These are phyloP conservation scores for Felis chaus DNA, from an alignment of 2,113 vertebrate genomes.

Conservation along the genomic window DNA sequence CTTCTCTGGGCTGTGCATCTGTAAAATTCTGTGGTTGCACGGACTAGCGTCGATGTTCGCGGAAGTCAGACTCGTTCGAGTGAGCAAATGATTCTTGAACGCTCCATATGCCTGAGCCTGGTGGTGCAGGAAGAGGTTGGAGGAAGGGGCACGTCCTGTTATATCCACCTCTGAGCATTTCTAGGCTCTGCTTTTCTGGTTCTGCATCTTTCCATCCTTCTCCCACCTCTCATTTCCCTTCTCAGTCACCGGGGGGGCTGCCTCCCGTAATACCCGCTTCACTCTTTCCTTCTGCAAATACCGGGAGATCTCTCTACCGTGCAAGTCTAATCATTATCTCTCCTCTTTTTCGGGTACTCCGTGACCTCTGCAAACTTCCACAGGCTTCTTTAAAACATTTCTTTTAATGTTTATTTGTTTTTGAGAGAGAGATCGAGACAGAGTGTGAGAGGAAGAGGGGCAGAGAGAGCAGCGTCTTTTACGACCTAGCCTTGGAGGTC, in stretches of 20 bases:
- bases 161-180: not conserved
- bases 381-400: not conserved
- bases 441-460: too few species aligned
- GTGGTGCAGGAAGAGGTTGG: accelerated
- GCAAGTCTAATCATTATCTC: accelerated
- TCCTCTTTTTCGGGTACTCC: not conserved
- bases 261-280: not conserved
- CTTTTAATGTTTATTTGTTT: too few species aligned
- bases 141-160: not conserved
- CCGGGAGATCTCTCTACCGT: accelerated
- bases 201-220: too few species aligned
- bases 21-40: accelerated
- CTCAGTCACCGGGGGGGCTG: accelerated
- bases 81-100: not conserved
- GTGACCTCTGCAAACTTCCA: not conserved
- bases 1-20: not conserved
- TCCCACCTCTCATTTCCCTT: not conserved
- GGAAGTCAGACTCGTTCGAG: not conserved
- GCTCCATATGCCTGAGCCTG: accelerated
- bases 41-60: accelerated
- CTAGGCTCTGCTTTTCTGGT: not conserved
- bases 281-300: not conserved
- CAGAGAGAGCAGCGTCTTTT: not conserved
- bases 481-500: not conserved
- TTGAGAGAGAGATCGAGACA: too few species aligned